These are phyloP conservation scores for Novumbra hubbsi DNA, from an alignment of 2,797 vertebrate genomes.

Conservation along the genomic window DNA sequence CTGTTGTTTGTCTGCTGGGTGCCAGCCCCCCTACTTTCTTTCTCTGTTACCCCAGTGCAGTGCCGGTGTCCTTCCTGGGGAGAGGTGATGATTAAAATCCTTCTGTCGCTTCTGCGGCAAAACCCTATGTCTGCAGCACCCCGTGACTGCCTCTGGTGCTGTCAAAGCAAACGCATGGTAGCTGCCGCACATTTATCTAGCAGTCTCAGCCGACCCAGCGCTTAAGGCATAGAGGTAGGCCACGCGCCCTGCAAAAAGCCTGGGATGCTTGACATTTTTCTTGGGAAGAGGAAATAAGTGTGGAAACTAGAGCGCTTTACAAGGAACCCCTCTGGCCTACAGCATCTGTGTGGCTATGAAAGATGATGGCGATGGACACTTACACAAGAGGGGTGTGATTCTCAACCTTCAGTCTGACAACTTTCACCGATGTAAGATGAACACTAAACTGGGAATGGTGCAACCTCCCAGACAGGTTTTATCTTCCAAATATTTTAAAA, in stretches of 20 bases:
- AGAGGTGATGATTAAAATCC: constrained; percentile 73
- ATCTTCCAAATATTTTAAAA: not conserved
- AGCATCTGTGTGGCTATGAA: constrained; percentile 44
- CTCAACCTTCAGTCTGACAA: constrained; percentile 52
- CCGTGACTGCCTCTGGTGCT: constrained; percentile 54
- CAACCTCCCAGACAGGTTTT: constrained; percentile 27
- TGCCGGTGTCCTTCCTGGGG: constrained; percentile 69
- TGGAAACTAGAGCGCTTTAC: constrained; percentile 20
- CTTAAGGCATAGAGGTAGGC: constrained; percentile 68
- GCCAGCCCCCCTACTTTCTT: constrained; percentile 45
- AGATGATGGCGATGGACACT: constrained; percentile 68
- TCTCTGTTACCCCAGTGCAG: constrained; percentile 62
- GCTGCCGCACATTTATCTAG: constrained; percentile 68
- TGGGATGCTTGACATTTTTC: constrained; percentile 72
- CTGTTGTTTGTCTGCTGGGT: constrained; percentile 71
- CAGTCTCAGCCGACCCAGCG: constrained; percentile 61
- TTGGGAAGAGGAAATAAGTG: constrained; percentile 61
- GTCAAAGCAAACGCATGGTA: constrained; percentile 66
- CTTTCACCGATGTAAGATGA: constrained; percentile 44
- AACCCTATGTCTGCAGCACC: constrained; percentile 44
- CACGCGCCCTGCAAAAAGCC: constrained; percentile 56
- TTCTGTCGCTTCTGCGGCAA: constrained; percentile 57
- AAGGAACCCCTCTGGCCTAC: constrained; percentile 51
- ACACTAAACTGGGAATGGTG: constrained; percentile 60
- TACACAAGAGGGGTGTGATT: constrained; percentile 67